phyloP scores from a whole-genome alignment of 2,888 invertebrate genomes.

The Bursaphelenchus okinawaensis region DNA sequence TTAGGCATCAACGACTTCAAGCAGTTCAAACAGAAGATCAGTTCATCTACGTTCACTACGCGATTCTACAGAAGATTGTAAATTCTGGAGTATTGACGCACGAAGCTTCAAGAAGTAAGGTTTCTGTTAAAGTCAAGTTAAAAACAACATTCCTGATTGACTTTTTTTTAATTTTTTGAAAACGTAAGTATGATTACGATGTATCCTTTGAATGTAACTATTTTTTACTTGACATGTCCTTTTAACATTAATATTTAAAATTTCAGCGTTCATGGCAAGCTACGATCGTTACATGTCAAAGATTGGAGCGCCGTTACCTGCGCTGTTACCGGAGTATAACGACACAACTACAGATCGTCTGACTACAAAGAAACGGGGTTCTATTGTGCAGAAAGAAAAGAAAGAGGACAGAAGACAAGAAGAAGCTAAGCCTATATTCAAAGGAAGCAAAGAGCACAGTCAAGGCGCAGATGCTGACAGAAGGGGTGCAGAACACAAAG shows the following conservation, averaged over 20 bases:
- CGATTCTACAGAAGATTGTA: constrained; percentile 5
- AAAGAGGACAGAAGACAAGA: not conserved
- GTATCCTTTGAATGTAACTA: too few relatives aligned
- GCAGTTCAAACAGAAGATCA: constrained; percentile 24
- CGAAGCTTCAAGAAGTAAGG: not conserved
- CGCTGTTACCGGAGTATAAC: too few relatives aligned
- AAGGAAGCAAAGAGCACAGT: too few relatives aligned
- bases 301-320: not conserved
- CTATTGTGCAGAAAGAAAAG: not conserved
- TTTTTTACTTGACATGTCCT: not conserved
- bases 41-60: constrained; percentile 18
- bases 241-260: not conserved
- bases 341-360: too few relatives aligned
- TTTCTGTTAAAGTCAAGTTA: too few relatives aligned
- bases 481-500: too few relatives aligned
- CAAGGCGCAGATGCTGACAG: too few relatives aligned
- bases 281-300: not conserved
- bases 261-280: not conserved
- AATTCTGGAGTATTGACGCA: not conserved
- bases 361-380: not conserved
- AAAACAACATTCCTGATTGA: too few relatives aligned
- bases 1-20: constrained; percentile 16
- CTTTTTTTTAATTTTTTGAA: too few relatives aligned
- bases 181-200: too few relatives aligned
- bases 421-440: not conserved